Conservation (phyloP, 2,888 invertebrate species). For the Mythimna impura region DNA sequence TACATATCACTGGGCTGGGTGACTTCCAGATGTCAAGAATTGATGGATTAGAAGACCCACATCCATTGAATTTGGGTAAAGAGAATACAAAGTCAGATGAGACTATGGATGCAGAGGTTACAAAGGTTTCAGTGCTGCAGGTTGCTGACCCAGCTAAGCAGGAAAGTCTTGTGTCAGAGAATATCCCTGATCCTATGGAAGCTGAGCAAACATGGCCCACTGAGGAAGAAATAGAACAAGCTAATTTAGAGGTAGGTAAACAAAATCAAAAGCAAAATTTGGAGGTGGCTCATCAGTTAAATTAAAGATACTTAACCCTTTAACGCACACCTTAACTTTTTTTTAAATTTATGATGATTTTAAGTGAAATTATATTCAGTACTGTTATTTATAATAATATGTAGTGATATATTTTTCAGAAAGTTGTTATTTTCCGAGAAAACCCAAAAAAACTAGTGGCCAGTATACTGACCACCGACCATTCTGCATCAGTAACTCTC, state of each 20-base stretch:
- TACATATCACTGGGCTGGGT: slow-evolving; percentile 98
- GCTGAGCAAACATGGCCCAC: slow-evolving; percentile 99
- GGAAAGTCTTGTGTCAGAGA: slow-evolving; percentile 94
- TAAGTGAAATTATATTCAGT: no score
- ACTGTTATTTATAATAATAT: no score
- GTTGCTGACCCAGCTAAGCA: slow-evolving; percentile 92
- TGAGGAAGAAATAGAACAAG: slow-evolving; percentile 95
- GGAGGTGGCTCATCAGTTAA: background rate
- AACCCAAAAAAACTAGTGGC: no score
- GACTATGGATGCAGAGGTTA: slow-evolving; percentile 80
- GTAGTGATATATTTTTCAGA: no score
- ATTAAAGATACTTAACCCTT: background rate
- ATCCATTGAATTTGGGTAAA: slow-evolving; percentile 90
- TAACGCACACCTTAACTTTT: no score
- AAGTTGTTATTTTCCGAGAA: no score
- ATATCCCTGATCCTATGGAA: slow-evolving; percentile 96
- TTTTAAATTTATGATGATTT: no score
- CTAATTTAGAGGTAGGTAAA: slow-evolving; percentile 89
- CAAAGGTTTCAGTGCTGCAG: slow-evolving; percentile 87
- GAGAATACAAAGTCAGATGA: slow-evolving; percentile 83
- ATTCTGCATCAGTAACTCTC: no score
- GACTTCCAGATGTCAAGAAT: slow-evolving; percentile 97
- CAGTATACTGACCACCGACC: no score
- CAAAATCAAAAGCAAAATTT: background rate
- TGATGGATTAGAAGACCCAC: slow-evolving; percentile 93